Evolutionary conservation across 2,797 vertebrate species (phyloP), one percentile per base, ranked within the genome.

Genomic region (Enteromius viviparus): DNA sequence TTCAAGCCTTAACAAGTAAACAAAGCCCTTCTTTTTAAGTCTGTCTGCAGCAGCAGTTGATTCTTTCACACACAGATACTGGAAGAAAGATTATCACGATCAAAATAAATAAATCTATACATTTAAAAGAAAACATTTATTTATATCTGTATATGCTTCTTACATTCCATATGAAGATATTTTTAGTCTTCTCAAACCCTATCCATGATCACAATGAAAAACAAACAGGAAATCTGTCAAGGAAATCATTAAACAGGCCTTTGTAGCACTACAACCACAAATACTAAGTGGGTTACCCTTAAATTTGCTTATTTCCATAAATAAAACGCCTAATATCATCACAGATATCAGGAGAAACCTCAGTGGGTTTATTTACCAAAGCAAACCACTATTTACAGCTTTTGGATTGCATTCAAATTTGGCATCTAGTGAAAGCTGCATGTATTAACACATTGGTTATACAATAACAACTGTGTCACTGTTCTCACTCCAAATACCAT

Each of bases 401-500:
- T 85, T 51, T 51, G 49, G 85, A 82, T 77, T 79, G 84, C 90
- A 89, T 90, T 89, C 88, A 78, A 53, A 77, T 65, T 19, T 29
- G 3, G 11, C 78, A 79, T 81, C 62, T 81, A 82, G 70, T 74
- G 10, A 83, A 84, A 74, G 87, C 19, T 21, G 55, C 83, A 70
- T 81, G 42, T 88, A 89, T 87, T 86, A 60, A 76, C 76, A 80
- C 69, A 69, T 76, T 69, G 51, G 81, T 83, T 82, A 85, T 83
- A 80, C 70, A 86, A 84, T 85, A 85, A 87, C 88, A 88, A 84
- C 65, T 17, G 84, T 65, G 81, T n/a, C 62, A 84, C 82, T 88
- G 89, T 47, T 90, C 84, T 84, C 68, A 81, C 80, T 68, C 49
- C 62, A 79, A 84, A 80, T 78, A 64, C 49, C 85, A 66, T 84